These are phyloP conservation scores for Chamaea fasciata DNA, from an alignment of 2,113 vertebrate species.

Conservation along the genomic window DNA sequence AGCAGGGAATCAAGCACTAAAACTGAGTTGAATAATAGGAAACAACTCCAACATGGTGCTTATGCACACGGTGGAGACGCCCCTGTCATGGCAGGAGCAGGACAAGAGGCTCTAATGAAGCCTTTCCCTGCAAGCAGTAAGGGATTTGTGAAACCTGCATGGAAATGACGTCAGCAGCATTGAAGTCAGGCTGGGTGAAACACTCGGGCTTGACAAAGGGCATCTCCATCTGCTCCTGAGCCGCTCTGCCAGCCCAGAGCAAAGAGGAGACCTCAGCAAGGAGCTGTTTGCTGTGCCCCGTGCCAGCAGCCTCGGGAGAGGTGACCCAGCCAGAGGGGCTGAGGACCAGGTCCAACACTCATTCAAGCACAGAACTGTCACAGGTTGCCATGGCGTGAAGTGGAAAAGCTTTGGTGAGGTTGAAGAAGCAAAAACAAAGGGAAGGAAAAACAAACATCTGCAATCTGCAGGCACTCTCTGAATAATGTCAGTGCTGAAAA, in stretches of 20 bases:
- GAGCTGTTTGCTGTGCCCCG: background rate
- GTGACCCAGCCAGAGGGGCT: fast-evolving
- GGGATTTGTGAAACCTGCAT: background rate
- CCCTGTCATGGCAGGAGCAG: background rate
- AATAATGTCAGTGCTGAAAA: background rate
- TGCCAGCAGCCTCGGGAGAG: fast-evolving
- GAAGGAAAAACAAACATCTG: conserved; percentile 3
- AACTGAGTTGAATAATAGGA: background rate
- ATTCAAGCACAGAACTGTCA: background rate
- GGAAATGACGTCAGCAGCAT: background rate
- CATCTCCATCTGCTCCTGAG: background rate
- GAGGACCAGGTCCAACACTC: background rate
- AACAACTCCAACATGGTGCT: background rate
- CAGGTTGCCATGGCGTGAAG: background rate
- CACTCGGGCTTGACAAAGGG: background rate
- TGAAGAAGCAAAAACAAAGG: conserved; percentile 16
- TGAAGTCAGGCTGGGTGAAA: background rate
- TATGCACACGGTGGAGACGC: fast-evolving
- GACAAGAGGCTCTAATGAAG: background rate
- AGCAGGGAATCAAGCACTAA: background rate
- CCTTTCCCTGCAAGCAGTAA: background rate
- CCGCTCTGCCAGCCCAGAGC: background rate
- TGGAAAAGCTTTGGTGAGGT: background rate
- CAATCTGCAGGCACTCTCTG: background rate
- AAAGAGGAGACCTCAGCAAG: background rate